phyloP scores from a whole-genome alignment of 2,113 vertebrate genomes.

The Leptodactylus fuscus region DNA sequence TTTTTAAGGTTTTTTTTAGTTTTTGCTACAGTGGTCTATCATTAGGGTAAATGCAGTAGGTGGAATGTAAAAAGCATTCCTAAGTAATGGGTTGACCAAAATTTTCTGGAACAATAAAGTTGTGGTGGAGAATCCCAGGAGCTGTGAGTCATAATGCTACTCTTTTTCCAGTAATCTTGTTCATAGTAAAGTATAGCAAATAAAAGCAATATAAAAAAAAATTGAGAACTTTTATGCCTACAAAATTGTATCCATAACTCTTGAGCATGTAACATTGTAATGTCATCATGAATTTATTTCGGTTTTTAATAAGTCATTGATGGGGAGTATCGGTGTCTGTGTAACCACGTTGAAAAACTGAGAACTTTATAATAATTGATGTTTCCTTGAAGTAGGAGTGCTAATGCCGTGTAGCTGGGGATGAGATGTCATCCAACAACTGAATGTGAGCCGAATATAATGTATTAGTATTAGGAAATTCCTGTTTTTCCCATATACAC shows the following conservation, averaged over 20 bases:
- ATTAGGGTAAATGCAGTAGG: background rate
- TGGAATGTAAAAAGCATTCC: slow-evolving; percentile 1
- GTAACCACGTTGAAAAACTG: background rate
- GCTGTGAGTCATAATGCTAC: background rate
- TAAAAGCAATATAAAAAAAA: background rate
- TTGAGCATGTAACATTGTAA: background rate
- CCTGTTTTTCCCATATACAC: background rate
- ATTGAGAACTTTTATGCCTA: background rate
- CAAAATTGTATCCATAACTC: background rate
- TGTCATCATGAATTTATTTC: background rate
- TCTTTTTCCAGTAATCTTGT: background rate
- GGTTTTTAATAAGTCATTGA: background rate
- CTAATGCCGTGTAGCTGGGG: too few relatives aligned
- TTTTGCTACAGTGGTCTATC: too few relatives aligned
- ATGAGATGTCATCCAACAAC: background rate
- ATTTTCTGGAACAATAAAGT: slow-evolving; percentile 26
- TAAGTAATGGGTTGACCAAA: background rate
- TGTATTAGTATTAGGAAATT: background rate
- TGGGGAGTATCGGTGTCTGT: background rate
- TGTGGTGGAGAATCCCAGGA: background rate
- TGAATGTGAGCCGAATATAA: background rate
- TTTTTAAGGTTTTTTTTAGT: too few relatives aligned
- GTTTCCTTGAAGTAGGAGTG: background rate
- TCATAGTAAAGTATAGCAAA: background rate
- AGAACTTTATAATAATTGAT: background rate